These are phyloP conservation scores for Astreopora myriophthalma DNA, from an alignment of 64 coral and sea anemone genomes.

Conservation along the genomic window DNA sequence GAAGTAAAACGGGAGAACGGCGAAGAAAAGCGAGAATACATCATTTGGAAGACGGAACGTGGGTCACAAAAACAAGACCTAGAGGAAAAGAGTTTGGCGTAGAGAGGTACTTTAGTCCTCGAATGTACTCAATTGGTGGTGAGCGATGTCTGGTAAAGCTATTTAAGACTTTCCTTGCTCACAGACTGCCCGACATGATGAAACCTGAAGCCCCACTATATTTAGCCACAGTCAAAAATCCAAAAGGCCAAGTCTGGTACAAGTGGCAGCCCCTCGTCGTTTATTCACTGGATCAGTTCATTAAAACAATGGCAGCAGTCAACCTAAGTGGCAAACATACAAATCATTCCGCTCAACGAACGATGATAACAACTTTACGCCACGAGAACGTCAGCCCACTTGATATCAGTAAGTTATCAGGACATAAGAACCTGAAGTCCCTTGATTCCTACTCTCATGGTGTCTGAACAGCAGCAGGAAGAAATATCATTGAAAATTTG, in stretches of 20 bases:
- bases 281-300: too few species aligned
- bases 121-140: too few species aligned
- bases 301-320: too few species aligned
- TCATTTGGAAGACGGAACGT: background rate
- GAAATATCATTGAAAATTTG: background rate
- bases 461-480: too few species aligned
- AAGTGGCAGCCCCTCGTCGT: too few species aligned
- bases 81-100: background rate
- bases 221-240: background rate
- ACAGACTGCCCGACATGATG: background rate
- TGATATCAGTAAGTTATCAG: conserved; percentile 32
- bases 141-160: too few species aligned
- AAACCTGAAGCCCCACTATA: background rate
- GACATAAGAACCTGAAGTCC: conserved; percentile 45
- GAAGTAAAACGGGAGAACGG: background rate
- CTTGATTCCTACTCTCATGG: too few species aligned
- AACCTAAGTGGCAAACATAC: too few species aligned
- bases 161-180: background rate
- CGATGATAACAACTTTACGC: background rate
- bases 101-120: background rate
- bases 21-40: background rate
- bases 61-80: background rate
- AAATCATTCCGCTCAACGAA: too few species aligned
- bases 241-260: background rate
- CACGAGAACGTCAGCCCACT: conserved; percentile 47